Evolutionary conservation across 2,888 invertebrate genomes (phyloP), one percentile per base, ranked within the genome.

Genomic region (Copidosoma aretas): DNA sequence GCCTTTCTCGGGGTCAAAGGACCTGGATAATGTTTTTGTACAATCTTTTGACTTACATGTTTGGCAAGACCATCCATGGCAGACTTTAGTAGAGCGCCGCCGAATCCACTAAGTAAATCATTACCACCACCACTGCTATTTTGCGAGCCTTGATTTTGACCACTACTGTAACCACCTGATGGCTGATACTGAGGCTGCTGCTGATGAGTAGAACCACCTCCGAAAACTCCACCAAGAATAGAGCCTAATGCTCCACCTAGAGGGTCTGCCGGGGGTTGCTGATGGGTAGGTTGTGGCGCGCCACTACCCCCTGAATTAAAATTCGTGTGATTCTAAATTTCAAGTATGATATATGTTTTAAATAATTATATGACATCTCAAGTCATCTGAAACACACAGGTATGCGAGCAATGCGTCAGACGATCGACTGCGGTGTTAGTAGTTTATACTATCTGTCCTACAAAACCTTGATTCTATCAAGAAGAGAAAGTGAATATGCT

Each of bases 61-160:
- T 83, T 83, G 10, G 73, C 74, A 0, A 83, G 68, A 57, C 81
- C 79, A 17, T 79, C 82, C 1, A 83, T 62, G 52, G 82, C 83
- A 3, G 83, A 81, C 62, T 74, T 81, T 4, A 83, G 71, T 3
- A 83, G 73, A 21, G 80, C 77, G 15, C 79, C 78, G 3, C 82
- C 82, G 49, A 83, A 70, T 52, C 79, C 79, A 12, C 80, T 77
- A 1, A 82, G 60, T 1, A 83, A 73, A 75, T 81, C 80, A n/a
- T 74, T 75, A 10, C 73, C 71, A n/a, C 74, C 73, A 8, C 73
- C 72, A 10, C 73, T 72, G 62, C 66, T 71, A 8, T 70, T 68
- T 24, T 75, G 73, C 12, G 74, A 73, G 60, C 71, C 74, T 65
- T 73, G 73, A 56, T 59, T 65, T 25, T 71, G 75, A 1, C 72